Base-by-base conservation (phyloP, 1,140 invertebrate species). In the Brachionus koreanus region DNA sequence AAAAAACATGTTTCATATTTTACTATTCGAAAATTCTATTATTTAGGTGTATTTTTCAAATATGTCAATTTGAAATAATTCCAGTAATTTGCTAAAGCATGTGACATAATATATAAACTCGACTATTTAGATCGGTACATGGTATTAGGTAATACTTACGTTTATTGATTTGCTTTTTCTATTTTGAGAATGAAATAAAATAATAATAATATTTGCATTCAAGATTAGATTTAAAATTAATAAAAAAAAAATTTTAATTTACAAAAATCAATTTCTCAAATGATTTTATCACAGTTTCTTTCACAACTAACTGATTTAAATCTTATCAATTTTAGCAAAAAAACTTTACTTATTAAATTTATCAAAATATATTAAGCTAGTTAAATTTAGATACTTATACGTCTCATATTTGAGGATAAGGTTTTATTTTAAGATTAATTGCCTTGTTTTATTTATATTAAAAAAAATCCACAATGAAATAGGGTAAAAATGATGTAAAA, bases 91-190 rank as follows among this genome's bases (percentile, higher is more conserved):
- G 16, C 19, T 57, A 16, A 65, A 65, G 25, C 63, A 65, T 65
- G 63, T 65, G 63, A 65, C 63, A 65, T 65, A 65, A 65, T 65
- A 65, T 19, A 19, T 13, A 42, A 42, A 42, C 39, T 42, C 39
- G 7, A 42, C 39, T 42, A 42, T 57, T 57, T 57, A 57, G 49
- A 7, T 9, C n/a, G 19, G 49, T 19, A 65, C 63, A 65, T 29
- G 63, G 63, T 65, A 65, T 65, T 65, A 65, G 63, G 63, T 65
- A 65, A 65, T 65, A 65, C 63, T 65, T 65, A 13, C 33, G 25
- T 65, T 65, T 65, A 65, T 65, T 65, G 63, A 65, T 65, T 65
- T 37, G 33, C 29, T 65, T 65, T 65, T 10, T 65, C 49, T 65
- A 9, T 65, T 37, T 29, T 65, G 13, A n/a, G 2, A 33, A 33